Conservation (phyloP, 2,113 vertebrate species). For the Grallaria varia region DNA sequence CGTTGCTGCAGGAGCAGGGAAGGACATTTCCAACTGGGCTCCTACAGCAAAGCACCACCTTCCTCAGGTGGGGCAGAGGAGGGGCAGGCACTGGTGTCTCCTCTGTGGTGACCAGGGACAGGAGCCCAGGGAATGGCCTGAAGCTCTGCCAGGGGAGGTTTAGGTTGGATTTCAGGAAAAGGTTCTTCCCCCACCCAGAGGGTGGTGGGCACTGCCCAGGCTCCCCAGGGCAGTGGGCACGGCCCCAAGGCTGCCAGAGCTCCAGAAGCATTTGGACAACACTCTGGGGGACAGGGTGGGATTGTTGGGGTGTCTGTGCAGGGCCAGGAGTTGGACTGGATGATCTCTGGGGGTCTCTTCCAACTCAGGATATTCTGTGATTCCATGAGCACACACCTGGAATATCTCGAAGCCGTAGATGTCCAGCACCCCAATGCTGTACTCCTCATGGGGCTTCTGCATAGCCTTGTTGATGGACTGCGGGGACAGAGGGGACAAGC, state of each 20-base stretch:
- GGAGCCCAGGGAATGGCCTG: background rate
- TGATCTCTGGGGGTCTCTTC: background rate
- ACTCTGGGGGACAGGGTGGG: background rate
- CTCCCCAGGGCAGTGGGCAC: background rate
- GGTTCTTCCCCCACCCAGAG: background rate
- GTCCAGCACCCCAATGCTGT: conserved; percentile 92
- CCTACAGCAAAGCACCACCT: background rate
- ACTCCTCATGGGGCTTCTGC: conserved; percentile 89
- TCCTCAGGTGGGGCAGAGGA: background rate
- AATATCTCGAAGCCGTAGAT: conserved; percentile 99
- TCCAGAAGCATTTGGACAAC: background rate
- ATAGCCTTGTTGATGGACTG: conserved; percentile 94
- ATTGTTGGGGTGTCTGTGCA: background rate
- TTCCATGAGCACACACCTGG: conserved; percentile 74
- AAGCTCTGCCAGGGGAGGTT: background rate
- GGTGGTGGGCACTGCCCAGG: background rate
- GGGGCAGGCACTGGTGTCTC: background rate
- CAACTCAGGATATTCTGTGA: background rate
- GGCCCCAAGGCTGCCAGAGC: background rate
- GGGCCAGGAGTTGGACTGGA: background rate
- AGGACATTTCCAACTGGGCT: background rate
- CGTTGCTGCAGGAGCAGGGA: background rate
- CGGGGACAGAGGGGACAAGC: background rate
- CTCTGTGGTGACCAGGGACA: background rate
- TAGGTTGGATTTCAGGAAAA: background rate